Percentiles rank a stretch among this genome's conserved stretches.
phyloP scores from a whole-genome alignment of 1,140 invertebrate genomes.

The Drosophila kikkawai region DNA sequence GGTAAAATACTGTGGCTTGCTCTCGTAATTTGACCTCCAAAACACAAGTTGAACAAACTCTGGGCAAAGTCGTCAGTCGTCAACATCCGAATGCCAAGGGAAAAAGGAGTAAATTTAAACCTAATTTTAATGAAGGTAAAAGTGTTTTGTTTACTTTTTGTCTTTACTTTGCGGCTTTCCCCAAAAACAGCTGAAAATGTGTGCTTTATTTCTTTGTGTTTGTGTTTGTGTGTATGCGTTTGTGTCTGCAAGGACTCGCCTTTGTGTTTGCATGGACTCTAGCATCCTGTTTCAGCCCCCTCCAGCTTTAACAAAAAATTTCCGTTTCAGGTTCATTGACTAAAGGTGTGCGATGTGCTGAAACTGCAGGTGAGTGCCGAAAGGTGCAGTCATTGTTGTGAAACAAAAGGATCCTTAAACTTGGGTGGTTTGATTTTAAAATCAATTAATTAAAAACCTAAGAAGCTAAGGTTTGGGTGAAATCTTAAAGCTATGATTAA shows the following conservation, averaged over 20 bases:
- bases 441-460: not conserved
- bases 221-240: not conserved
- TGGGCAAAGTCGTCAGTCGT: slow-evolving; percentile 22
- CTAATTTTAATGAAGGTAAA: slow-evolving; percentile 76
- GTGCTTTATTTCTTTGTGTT: slow-evolving; percentile 8
- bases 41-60: slow-evolving; percentile 65
- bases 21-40: slow-evolving; percentile 72
- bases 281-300: not conserved
- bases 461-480: too few species aligned
- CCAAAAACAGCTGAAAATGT: slow-evolving; percentile 6
- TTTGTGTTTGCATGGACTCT: slow-evolving; percentile 15
- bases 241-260: slow-evolving; percentile 14
- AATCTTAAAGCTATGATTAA: not conserved
- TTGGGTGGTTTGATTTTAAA: not conserved
- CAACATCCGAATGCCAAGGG: slow-evolving; percentile 4
- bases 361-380: slow-evolving; percentile 5
- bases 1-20: slow-evolving; percentile 15
- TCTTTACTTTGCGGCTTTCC: slow-evolving; percentile 19
- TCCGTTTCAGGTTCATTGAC: slow-evolving; percentile 14
- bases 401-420: slow-evolving; percentile 2
- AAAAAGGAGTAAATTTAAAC: slow-evolving; percentile 69
- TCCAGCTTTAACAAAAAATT: slow-evolving; percentile 9
- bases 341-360: slow-evolving; percentile 4
- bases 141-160: slow-evolving; percentile 55
- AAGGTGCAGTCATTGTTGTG: not conserved